Percentiles rank a stretch among this genome's conserved stretches.
These are phyloP conservation scores for Aplocera efformata DNA, from an alignment of 2,888 invertebrate genomes.

Conservation along the genomic window DNA sequence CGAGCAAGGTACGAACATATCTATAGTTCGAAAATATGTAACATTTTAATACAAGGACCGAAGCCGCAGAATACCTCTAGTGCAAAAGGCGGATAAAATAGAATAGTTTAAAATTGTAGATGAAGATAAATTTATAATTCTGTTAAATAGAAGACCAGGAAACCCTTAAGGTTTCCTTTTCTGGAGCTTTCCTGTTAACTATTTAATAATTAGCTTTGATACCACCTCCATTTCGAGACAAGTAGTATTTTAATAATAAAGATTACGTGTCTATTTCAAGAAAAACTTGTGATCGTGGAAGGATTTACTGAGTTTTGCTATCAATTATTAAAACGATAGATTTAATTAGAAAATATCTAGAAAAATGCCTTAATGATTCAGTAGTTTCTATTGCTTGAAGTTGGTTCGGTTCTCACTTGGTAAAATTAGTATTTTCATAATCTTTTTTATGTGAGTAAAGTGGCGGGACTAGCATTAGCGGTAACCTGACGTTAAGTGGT, in stretches of 20 bases:
- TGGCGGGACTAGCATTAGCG: no score
- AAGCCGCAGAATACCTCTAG: not conserved
- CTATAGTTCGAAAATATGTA: no score
- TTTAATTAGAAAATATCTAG: no score
- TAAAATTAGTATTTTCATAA: no score
- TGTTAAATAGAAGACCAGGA: not conserved
- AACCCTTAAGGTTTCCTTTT: conserved; percentile 20
- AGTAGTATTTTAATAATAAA: conserved; percentile 12
- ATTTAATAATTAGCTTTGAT: conserved; percentile 9
- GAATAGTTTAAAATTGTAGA: not conserved
- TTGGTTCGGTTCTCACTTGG: no score
- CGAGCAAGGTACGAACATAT: no score
- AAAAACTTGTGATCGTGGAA: conserved; percentile 20
- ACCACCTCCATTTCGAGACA: conserved; percentile 7
- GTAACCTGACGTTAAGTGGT: no score
- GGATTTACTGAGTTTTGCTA: conserved; percentile 31
- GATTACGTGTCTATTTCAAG: conserved; percentile 14
- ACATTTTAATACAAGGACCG: not conserved
- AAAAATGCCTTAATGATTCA: no score
- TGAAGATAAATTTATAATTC: conserved; percentile 1
- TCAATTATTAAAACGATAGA: conserved; percentile 31
- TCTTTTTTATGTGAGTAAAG: no score
- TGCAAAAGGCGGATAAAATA: not conserved
- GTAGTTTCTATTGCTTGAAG: no score
- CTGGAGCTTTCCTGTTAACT: conserved; percentile 23